These are phyloP conservation scores for Odontesthes bonariensis DNA, from an alignment of 2,113 vertebrate genomes.

Conservation along the genomic window DNA sequence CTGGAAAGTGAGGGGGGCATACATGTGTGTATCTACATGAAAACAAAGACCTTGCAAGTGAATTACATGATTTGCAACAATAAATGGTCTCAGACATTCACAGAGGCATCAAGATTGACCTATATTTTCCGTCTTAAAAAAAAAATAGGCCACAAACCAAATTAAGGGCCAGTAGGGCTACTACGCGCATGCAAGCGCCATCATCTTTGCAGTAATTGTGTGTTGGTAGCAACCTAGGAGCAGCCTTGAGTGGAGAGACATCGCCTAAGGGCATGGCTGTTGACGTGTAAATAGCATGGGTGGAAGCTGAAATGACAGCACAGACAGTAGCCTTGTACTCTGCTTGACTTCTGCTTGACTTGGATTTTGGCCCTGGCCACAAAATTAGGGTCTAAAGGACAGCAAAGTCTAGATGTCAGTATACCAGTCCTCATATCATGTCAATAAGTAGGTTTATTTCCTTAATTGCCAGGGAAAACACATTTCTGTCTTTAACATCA, in stretches of 20 bases:
- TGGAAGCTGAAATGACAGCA: constrained; percentile 73
- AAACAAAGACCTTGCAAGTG: constrained; percentile 69
- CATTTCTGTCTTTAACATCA: constrained; percentile 56
- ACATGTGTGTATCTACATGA: constrained; percentile 15
- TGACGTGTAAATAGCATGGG: constrained; percentile 73
- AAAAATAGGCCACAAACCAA: constrained; percentile 81
- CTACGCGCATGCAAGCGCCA: constrained; percentile 63
- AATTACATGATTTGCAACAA: constrained; percentile 70
- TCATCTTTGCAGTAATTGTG: constrained; percentile 74
- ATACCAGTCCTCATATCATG: constrained; percentile 61
- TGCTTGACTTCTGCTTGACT: constrained; percentile 52
- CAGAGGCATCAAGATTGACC: constrained; percentile 76
- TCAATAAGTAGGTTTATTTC: constrained; percentile 68
- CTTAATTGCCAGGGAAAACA: constrained; percentile 66
- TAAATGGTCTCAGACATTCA: constrained; percentile 76
- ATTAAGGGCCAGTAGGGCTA: constrained; percentile 73
- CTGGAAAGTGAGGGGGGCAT: background rate
- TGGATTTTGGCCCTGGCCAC: constrained; percentile 55
- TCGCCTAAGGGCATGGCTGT: constrained; percentile 68
- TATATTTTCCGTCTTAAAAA: constrained; percentile 78
- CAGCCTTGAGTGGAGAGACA: constrained; percentile 59
- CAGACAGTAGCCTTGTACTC: constrained; percentile 59
- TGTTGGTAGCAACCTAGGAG: constrained; percentile 58
- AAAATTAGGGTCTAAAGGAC: constrained; percentile 65
- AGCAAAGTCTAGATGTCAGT: constrained; percentile 64